Evolutionary conservation across 1,140 invertebrate genomes (phyloP).

Genomic region (Araneus ventricosus): DNA sequence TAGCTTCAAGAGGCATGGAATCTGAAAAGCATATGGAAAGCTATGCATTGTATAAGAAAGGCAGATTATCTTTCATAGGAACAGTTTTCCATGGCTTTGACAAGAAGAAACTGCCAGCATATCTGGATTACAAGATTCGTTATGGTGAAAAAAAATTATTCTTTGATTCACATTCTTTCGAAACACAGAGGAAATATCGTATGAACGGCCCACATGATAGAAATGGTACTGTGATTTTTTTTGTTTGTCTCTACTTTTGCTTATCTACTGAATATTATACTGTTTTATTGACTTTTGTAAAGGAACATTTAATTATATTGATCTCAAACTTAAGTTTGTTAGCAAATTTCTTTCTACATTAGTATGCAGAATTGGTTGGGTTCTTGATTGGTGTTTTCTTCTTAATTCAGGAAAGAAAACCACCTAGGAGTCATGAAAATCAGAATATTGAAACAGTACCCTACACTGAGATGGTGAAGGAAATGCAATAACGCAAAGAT

Average conservation of each 20-base stretch:
- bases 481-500: too few relatives aligned
- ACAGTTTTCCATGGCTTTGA: conserved; percentile 30
- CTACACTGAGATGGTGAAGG: too few relatives aligned
- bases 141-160: neutral
- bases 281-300: too few relatives aligned
- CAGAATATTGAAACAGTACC: too few relatives aligned
- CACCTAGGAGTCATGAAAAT: too few relatives aligned
- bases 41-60: neutral
- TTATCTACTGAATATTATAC: too few relatives aligned
- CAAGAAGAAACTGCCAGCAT: neutral
- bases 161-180: neutral
- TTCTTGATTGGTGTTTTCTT: too few relatives aligned
- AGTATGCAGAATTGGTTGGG: too few relatives aligned
- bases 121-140: conserved; percentile 59
- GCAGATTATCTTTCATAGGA: neutral
- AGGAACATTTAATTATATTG: too few relatives aligned
- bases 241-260: neutral
- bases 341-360: too few relatives aligned
- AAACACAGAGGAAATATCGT: conserved; percentile 31
- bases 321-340: too few relatives aligned
- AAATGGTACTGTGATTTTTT: neutral
- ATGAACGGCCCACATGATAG: conserved; percentile 9
- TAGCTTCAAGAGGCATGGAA: neutral
- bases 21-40: conserved; percentile 15
- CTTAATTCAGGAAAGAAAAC: too few relatives aligned